phyloP scores from a whole-genome alignment of 2,888 invertebrate genomes.

The Neria commutata region DNA sequence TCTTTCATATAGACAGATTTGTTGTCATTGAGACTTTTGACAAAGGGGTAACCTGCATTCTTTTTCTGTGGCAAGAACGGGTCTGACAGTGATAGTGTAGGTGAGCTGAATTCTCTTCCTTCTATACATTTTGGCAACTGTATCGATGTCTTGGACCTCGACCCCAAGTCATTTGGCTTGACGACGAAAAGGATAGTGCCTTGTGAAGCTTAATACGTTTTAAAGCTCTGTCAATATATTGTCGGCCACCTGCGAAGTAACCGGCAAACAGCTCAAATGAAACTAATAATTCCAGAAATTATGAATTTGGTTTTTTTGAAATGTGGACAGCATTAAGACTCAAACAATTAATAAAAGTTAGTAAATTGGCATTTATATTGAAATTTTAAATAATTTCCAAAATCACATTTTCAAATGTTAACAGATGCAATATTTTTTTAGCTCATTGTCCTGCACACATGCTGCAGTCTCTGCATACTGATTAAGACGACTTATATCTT shows the following conservation, averaged over 20 bases:
- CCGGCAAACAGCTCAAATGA: neutral
- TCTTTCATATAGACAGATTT: too few relatives aligned
- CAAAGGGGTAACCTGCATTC: too few relatives aligned
- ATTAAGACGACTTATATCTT: conserved; percentile 41
- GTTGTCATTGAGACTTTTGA: too few relatives aligned
- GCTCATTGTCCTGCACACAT: conserved; percentile 39
- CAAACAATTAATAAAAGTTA: neutral
- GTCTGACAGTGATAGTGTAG: too few relatives aligned
- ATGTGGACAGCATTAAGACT: neutral
- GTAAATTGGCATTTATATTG: neutral
- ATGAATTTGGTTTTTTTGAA: conserved; percentile 1
- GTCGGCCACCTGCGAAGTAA: neutral
- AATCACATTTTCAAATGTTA: neutral
- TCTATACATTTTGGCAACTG: too few relatives aligned
- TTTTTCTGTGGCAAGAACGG: too few relatives aligned
- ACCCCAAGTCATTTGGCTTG: too few relatives aligned
- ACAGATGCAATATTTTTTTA: conserved; percentile 52
- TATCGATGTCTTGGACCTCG: too few relatives aligned
- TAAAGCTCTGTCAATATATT: too few relatives aligned
- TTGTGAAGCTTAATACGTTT: too few relatives aligned
- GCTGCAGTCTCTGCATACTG: conserved; percentile 33
- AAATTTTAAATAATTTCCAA: neutral
- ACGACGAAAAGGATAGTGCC: too few relatives aligned
- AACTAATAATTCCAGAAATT: neutral
- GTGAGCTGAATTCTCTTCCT: too few relatives aligned